Evolutionary conservation across 2,888 invertebrate genomes (phyloP).

Genomic region (Synergus umbraculus): DNA sequence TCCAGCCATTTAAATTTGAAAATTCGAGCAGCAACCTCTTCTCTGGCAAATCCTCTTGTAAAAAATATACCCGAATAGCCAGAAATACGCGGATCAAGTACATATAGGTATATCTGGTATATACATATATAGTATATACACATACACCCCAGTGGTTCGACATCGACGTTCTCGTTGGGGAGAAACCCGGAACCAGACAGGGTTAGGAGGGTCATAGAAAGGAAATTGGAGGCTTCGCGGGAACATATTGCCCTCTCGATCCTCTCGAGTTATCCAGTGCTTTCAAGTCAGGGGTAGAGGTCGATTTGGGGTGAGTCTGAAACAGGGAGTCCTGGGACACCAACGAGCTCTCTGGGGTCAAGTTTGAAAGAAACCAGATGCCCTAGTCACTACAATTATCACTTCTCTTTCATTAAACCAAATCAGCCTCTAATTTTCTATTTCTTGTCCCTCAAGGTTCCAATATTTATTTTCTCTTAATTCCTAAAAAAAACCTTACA

Average conservation of each 20-base stretch:
- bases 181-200: slow-evolving; percentile 36
- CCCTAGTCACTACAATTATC: slow-evolving; percentile 12
- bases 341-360: background rate
- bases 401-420: background rate
- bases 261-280: slow-evolving; percentile 53
- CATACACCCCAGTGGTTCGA: slow-evolving; percentile 29
- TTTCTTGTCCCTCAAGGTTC: background rate
- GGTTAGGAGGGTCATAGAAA: slow-evolving; percentile 54
- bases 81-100: slow-evolving; percentile 35
- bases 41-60: slow-evolving; percentile 34
- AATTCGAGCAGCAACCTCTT: slow-evolving; percentile 28
- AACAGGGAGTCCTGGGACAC: background rate
- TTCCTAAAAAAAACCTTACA: too few relatives aligned
- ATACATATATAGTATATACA: too few relatives aligned
- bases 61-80: slow-evolving; percentile 26
- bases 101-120: background rate
- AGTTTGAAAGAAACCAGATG: slow-evolving; percentile 14
- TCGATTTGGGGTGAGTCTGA: slow-evolving; percentile 27
- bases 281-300: slow-evolving; percentile 43
- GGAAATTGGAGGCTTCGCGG: slow-evolving; percentile 67
- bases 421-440: background rate
- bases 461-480: background rate
- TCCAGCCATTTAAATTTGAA: slow-evolving; percentile 26
- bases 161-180: slow-evolving; percentile 2
- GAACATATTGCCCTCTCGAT: slow-evolving; percentile 67